A percentile compares a stretch with the other conserved stretches of the same genome.
These are phyloP conservation scores for Eustalomyia histrio DNA, from an alignment of 2,888 invertebrate species.

Conservation along the genomic window DNA sequence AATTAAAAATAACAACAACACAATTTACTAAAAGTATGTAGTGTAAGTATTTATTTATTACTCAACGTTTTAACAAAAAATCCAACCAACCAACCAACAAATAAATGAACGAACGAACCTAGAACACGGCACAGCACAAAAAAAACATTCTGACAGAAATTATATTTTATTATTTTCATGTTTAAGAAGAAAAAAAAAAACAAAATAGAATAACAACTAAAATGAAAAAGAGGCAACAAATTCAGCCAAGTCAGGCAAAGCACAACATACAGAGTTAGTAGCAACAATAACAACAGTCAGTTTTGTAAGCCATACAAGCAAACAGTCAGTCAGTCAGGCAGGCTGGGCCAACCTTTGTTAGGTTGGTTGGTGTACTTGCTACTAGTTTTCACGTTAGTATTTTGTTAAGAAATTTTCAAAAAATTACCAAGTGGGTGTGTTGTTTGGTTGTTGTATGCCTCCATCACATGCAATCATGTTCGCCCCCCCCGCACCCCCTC, in stretches of 20 bases:
- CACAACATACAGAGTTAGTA: background rate
- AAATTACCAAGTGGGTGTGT: slow-evolving; percentile 47
- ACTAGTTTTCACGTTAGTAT: background rate
- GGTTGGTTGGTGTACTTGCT: background rate
- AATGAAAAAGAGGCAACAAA: slow-evolving; percentile 1
- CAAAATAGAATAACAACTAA: background rate
- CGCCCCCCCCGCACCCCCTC: slow-evolving; percentile 27
- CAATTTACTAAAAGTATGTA: slow-evolving; percentile 12
- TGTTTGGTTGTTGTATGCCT: slow-evolving; percentile 5
- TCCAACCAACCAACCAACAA: background rate
- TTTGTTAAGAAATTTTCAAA: slow-evolving; percentile 22
- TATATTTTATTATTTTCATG: slow-evolving; percentile 68
- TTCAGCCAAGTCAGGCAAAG: background rate
- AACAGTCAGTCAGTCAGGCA: background rate
- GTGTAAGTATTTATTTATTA: slow-evolving; percentile 21
- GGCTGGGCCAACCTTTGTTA: slow-evolving; percentile 43
- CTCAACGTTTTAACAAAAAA: slow-evolving; percentile 17
- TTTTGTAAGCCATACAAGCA: slow-evolving; percentile 11
- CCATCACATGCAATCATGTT: background rate
- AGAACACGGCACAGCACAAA: slow-evolving; percentile 3
- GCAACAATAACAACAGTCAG: background rate
- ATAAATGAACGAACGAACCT: background rate
- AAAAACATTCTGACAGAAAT: slow-evolving; percentile 62
- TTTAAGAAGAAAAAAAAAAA: slow-evolving; percentile 26
- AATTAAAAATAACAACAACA: slow-evolving; percentile 24